A percentile compares a stretch with the other conserved stretches of the same genome.
phyloP scores from a whole-genome alignment of 2,113 vertebrate species.

The sheep (Ovis aries) region ARS-UI_Ramb_v3.0 NC_056066.1:73472001-73472500 shows the following conservation, averaged over 20 bases:
- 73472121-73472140: neutral
- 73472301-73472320: neutral
- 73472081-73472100: neutral
- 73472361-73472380: neutral
- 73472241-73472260: neutral
- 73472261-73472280: neutral
- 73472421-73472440: neutral
- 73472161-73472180: neutral
- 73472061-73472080: neutral
- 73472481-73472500: neutral
- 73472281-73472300: neutral
- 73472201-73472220: neutral
- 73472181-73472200: neutral
- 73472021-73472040: neutral
- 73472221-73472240: neutral
- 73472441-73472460: neutral
- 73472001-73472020: neutral
- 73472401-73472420: neutral
- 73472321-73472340: neutral
- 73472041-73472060: neutral
- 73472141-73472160: neutral
- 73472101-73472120: neutral
- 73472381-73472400: neutral
- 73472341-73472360: neutral
- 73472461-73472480: neutral